Evolutionary conservation across 23 tunicate species (phyloP), one percentile per base, ranked within the genome.

Genomic region (Ascidia mentula): DNA sequence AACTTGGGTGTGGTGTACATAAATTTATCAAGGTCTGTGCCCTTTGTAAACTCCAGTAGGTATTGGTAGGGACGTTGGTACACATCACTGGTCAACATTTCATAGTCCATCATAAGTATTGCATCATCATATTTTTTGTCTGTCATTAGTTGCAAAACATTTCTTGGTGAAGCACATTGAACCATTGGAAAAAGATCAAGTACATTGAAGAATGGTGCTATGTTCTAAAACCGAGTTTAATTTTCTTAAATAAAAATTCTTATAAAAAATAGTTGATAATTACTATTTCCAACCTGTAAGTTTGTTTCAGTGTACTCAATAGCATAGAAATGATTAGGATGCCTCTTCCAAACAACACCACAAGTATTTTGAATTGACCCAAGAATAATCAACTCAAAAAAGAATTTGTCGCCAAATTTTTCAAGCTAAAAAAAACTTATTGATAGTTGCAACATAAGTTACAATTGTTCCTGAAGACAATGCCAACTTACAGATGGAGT

Each of bases 51-150:
- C 4, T 24, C 34, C 3, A 32, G 24, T 46, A 89, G 37, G 40
- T 83, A 89, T 72, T 89, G 95, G 42, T 31, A 89, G 34, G 95
- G 95, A 34, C 95, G 79, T 65, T 89, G 95, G 40, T 77, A 89
- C 22, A 53, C 72, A 32, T 83, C 95, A 32, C 38, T 69, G 26
- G 28, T 22, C 53, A 89, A 74, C 39, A 69, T 59, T 18, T 31
- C 45, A 18, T 53, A 32, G 78, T 89, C 95, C 95, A 89, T 89
- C 40, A 40, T 38, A 24, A 88, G 9, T 28, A 1, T 31, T 12
- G 36, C 37, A 69, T 65, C 77, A 26, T 39, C 31, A 12, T 38
- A 31, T 40, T 18, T 32, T 9, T 9, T 9, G 17, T 70, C 35
- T 7, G 4, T 2, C 9, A 60, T 15, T 3, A 32, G 1, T 26